Percentiles rank a stretch among this genome's conserved stretches.
These are phyloP conservation scores for Platyscapa corneri DNA, from an alignment of 1,140 invertebrate species.

Conservation along the genomic window DNA sequence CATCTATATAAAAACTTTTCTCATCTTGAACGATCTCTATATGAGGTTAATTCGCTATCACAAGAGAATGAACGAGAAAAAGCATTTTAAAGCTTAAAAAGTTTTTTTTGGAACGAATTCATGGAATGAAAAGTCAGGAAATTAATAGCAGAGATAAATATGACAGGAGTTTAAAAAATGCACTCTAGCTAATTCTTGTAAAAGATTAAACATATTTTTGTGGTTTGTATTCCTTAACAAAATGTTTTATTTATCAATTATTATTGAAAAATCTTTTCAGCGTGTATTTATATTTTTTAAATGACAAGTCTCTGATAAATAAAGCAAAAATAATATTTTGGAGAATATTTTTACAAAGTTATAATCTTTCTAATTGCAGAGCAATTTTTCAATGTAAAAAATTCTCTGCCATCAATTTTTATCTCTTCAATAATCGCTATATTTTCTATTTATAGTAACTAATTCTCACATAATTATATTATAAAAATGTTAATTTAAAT, in stretches of 20 bases:
- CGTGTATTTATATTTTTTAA: too few species aligned
- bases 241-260: neutral
- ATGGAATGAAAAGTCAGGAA: slow-evolving; percentile 4
- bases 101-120: neutral
- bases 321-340: too few species aligned
- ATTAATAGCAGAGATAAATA: slow-evolving; percentile 13
- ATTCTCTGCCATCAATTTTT: too few species aligned
- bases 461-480: too few species aligned
- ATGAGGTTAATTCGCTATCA: neutral
- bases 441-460: too few species aligned
- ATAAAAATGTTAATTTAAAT: too few species aligned
- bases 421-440: too few species aligned
- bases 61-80: neutral
- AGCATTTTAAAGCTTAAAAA: neutral
- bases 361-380: too few species aligned
- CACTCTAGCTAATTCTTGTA: neutral
- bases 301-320: too few species aligned
- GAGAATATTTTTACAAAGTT: too few species aligned
- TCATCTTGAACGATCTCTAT: neutral
- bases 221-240: neutral
- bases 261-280: neutral
- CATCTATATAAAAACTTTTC: neutral
- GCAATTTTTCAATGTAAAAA: too few species aligned
- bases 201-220: neutral
- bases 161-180: neutral